Conservation (phyloP, 2,113 vertebrate species). For the Amblyopsis rosae region DNA sequence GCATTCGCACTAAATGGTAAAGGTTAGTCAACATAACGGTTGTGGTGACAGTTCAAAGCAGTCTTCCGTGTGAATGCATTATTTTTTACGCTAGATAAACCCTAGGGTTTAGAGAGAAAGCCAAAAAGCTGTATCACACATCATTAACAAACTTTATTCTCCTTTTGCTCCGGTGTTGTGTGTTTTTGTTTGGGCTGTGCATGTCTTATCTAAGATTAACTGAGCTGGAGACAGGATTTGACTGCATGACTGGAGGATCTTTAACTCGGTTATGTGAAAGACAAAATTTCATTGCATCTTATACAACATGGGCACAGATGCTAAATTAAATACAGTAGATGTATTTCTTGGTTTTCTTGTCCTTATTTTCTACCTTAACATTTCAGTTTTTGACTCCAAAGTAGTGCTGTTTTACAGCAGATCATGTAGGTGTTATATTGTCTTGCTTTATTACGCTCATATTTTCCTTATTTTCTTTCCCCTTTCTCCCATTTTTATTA, state of each 20-base stretch:
- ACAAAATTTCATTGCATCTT: not conserved
- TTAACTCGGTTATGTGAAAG: constrained; percentile 3
- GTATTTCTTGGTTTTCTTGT: not conserved
- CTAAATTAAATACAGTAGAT: not conserved
- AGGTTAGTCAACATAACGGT: not conserved
- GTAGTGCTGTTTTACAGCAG: too few relatives aligned
- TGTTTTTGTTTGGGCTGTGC: not conserved
- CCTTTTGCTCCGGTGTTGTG: not conserved
- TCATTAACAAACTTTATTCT: not conserved
- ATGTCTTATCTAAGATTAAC: not conserved
- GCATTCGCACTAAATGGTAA: not conserved
- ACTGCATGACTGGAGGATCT: not conserved
- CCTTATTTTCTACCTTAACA: not conserved
- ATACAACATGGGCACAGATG: not conserved
- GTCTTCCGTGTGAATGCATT: not conserved
- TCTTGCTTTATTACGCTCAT: not conserved
- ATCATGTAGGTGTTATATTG: not conserved
- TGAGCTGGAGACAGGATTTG: not conserved
- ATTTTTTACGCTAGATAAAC: not conserved
- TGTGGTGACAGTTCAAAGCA: not conserved
- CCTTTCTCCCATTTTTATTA: not conserved
- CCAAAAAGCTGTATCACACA: not conserved
- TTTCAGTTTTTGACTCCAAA: too few relatives aligned
- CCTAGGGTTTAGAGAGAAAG: not conserved
- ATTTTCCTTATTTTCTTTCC: not conserved